Base-by-base conservation (phyloP, 2,113 vertebrate genomes). In the Clarias magur region DNA sequence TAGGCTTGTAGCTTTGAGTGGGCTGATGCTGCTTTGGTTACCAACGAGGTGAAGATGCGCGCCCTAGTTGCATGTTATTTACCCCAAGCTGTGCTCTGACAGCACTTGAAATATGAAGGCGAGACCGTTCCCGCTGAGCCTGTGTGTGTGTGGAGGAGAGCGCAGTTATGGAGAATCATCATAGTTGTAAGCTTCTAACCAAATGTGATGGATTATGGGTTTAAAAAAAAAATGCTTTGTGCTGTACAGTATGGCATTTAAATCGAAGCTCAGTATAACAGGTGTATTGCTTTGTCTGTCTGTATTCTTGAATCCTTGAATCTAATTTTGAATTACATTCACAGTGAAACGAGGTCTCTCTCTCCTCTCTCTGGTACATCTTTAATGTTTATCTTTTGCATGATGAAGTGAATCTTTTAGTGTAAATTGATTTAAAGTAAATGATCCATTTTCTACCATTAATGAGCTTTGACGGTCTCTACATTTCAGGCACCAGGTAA, bases 1-100 rank as follows among this genome's bases (percentile, higher is more conserved):
- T 78, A 48, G 83, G 83, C 38, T 38, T 38, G 34, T 38, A 38
- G 68, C 73, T 87, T 54, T 84, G 25, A 73, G 85, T 88, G 73
- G 80, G 85, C 75, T 56, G 86, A 60, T 56, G 23, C 72, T 65
- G 48, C 38, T 73, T 65, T 62, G 65, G 57, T 85, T 88, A 17
- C 10, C 72, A 53, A 70, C 57, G 75, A 79, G 73, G 75, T 72
- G 72, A 81, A 85, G 63, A 89, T 59, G 70, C 53, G 63, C 87
- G 89, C 67, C 88, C 90, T 89, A 91, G 86, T 87, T 92, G 86
- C 88, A 85, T 90, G 80, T 91, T 87, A 90, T 89, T 92, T 91
- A 87, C 82, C 80, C 68, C 79, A 67, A 57, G 63, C 81, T 80
- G 63, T 82, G 79, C 8, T 56, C 85, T 91, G 89, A 89, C 91